Conservation (phyloP, 2,888 invertebrate genomes). For the Rhagium mordax region DNA sequence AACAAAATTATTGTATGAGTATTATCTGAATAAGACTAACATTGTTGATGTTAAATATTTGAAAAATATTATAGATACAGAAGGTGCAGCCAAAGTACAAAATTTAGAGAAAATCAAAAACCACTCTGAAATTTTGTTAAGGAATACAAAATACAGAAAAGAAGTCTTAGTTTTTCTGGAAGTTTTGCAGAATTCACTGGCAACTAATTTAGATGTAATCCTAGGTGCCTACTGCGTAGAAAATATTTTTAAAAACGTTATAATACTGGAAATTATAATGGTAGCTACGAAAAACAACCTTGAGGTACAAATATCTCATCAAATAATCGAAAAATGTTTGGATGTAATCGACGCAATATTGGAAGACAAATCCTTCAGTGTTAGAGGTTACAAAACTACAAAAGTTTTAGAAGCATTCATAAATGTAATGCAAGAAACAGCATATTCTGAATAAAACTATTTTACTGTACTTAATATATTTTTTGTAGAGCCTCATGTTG, state of each 20-base stretch:
- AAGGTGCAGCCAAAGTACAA: slow-evolving; percentile 30
- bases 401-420: slow-evolving; percentile 58
- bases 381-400: slow-evolving; percentile 36
- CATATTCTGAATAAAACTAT: neutral
- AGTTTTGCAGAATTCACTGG: slow-evolving; percentile 24
- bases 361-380: slow-evolving; percentile 31
- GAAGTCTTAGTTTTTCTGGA: slow-evolving; percentile 30
- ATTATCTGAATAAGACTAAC: slow-evolving; percentile 24
- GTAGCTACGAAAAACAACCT: slow-evolving; percentile 31
- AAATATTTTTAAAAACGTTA: slow-evolving; percentile 33
- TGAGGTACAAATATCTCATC: slow-evolving; percentile 23
- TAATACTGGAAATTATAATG: slow-evolving; percentile 40
- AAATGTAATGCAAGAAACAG: slow-evolving; percentile 50
- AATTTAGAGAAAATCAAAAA: slow-evolving; percentile 45
- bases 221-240: slow-evolving; percentile 16
- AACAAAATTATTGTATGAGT: slow-evolving; percentile 39
- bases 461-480: neutral
- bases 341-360: slow-evolving; percentile 40
- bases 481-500: slow-evolving; percentile 49
- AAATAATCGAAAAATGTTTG: slow-evolving; percentile 41
- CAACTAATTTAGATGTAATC: slow-evolving; percentile 14
- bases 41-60: slow-evolving; percentile 30
- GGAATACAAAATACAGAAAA: neutral
- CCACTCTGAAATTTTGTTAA: slow-evolving; percentile 41
- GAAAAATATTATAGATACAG: slow-evolving; percentile 23